phyloP scores from a whole-genome alignment of 2,888 invertebrate genomes.

The Macroteleia sp. region DNA sequence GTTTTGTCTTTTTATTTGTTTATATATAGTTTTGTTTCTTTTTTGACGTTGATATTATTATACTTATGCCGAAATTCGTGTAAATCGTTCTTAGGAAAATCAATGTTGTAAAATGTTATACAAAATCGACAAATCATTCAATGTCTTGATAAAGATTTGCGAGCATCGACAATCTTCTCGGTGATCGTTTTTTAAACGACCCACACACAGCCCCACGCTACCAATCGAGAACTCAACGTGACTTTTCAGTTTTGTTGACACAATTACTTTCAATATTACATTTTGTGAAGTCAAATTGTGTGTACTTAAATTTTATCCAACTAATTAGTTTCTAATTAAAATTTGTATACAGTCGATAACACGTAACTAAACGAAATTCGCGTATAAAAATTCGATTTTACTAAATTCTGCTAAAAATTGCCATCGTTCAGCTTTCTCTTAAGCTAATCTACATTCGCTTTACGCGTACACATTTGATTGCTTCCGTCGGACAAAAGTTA shows the following conservation, averaged over 20 bases:
- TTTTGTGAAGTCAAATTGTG: not conserved
- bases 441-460: no score
- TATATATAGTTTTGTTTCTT: conserved; percentile 12
- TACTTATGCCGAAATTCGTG: conserved; percentile 34
- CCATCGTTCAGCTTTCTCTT: no score
- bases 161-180: not conserved
- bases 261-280: conserved; percentile 14
- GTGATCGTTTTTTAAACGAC: not conserved
- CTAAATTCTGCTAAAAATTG: conserved; percentile 10
- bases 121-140: conserved; percentile 41
- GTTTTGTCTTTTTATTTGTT: no score
- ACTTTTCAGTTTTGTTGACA: no score
- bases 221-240: conserved; percentile 5
- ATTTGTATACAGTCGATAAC: not conserved
- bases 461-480: no score
- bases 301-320: not conserved
- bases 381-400: not conserved
- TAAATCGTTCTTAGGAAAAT: conserved; percentile 40
- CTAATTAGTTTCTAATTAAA: not conserved
- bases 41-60: conserved; percentile 30
- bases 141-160: not conserved
- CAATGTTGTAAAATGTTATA: conserved; percentile 39
- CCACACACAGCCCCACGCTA: not conserved
- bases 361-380: no score
- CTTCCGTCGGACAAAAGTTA: no score